Evolutionary conservation across 2,888 invertebrate genomes (phyloP), one percentile per base, ranked within the genome.

Genomic region (Ferdinandea cuprea): DNA sequence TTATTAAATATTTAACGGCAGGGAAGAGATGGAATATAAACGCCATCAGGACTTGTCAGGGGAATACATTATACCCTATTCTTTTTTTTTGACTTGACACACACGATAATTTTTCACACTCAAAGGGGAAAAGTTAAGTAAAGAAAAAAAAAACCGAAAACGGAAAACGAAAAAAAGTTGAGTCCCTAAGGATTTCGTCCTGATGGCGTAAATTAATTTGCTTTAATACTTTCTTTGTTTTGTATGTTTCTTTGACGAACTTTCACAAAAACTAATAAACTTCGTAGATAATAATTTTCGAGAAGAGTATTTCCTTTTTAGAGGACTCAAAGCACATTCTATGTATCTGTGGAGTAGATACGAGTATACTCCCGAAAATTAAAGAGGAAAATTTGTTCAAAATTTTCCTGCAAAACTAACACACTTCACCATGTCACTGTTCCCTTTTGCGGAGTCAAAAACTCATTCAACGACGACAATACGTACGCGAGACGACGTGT

Each of bases 401-500:
- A 69, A 69, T 37, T 69, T 68, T 76, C 68, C 54, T 40, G 68
- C 28, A 61, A 35, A 76, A 46, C 42, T 69, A 35, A 46, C 46
- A 77, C 76, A 69, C n/a, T n/a, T 30, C 35, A 61, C 28, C 68
- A 68, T 42, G 17, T 63, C 17, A 46, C 44, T 8, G 52, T n/a
- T 56, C 32, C 32, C 44, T 68, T 65, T 65, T 58, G 58, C 50
- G 71, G 50, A 58, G 50, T 28, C 32, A 74, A 59, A 78, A 68
- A 74, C 68, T 76, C 65, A 76, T 30, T 71, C 63, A 69, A 40
- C 80, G 76, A 58, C 80, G 63, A 73, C 76, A 76, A 37, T 74
- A 56, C 76, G 65, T 32, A 69, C 69, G 63, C 69, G 63, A 71
- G 73, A 63, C 79, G 68, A 87, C 89, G 90, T 89, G 89, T 90